A percentile compares a stretch with the other conserved stretches of the same genome.
phyloP scores from a whole-genome alignment of 1,140 invertebrate species.

The Pseudachorutes palmiensis region DNA sequence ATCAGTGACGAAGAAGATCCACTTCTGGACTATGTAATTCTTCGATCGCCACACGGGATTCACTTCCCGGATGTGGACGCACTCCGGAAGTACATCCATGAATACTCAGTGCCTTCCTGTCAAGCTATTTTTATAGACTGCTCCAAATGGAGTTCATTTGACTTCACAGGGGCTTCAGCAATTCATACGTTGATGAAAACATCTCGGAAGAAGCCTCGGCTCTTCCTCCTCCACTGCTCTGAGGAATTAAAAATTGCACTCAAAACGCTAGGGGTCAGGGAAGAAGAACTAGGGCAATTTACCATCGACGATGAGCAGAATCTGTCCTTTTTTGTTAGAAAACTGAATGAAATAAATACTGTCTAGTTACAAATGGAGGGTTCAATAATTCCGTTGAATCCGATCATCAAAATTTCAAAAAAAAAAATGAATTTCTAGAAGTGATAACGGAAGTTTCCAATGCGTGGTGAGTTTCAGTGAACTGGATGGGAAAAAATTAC shows the following conservation, averaged over 20 bases:
- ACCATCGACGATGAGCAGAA: neutral
- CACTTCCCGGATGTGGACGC: constrained; percentile 83
- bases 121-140: constrained; percentile 16
- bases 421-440: no score
- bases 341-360: no score
- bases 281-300: neutral
- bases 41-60: constrained; percentile 67
- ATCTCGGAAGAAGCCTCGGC: neutral
- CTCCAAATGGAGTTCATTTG: constrained; percentile 10
- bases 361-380: no score
- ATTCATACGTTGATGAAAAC: neutral
- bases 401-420: no score
- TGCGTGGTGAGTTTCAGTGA: no score
- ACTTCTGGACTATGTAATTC: constrained; percentile 61
- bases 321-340: neutral
- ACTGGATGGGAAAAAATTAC: neutral
- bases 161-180: constrained; percentile 19
- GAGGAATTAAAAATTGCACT: neutral
- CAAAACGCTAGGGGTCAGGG: neutral
- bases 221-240: constrained; percentile 1
- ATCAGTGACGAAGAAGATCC: constrained; percentile 40
- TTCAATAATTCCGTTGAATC: no score
- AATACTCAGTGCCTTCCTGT: neutral
- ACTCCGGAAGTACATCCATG: constrained; percentile 57
- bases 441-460: no score